A percentile compares a stretch with the other conserved stretches of the same genome.
Conservation (phyloP, 2,888 invertebrate species). For the Dryocosmus kuriphilus region DNA sequence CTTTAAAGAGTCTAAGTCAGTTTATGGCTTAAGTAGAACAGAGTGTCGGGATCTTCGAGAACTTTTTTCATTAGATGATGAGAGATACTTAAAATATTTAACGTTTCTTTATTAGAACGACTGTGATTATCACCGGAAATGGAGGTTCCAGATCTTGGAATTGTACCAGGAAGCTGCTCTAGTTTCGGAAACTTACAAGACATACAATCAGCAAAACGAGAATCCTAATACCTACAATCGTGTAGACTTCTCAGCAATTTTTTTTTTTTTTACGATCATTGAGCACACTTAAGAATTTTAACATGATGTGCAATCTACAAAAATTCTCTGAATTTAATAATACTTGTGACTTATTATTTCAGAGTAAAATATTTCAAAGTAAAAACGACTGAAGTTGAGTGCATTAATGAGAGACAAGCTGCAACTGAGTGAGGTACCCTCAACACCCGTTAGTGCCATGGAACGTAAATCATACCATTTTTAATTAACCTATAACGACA, state of each 20-base stretch:
- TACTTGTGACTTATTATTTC: no score
- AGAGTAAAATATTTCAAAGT: background rate
- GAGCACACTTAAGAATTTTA: background rate
- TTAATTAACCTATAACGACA: background rate
- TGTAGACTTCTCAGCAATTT: background rate
- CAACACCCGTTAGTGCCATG: background rate
- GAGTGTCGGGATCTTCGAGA: background rate
- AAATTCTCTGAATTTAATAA: no score
- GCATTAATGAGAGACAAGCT: background rate
- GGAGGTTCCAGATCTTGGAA: constrained; percentile 7
- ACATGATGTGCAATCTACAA: background rate
- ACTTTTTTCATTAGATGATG: constrained; percentile 1
- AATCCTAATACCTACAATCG: background rate
- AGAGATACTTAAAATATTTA: constrained; percentile 10
- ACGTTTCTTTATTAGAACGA: background rate
- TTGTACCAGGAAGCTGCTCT: background rate
- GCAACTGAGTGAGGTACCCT: background rate
- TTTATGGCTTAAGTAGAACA: constrained; percentile 8
- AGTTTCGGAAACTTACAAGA: constrained; percentile 6
- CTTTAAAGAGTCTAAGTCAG: background rate
- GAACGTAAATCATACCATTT: constrained; percentile 5
- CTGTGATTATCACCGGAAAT: background rate
- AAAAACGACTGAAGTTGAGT: background rate
- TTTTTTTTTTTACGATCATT: background rate
- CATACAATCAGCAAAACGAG: constrained; percentile 1